Conservation (phyloP, 2,888 invertebrate genomes). For the Panzeria rudis region DNA sequence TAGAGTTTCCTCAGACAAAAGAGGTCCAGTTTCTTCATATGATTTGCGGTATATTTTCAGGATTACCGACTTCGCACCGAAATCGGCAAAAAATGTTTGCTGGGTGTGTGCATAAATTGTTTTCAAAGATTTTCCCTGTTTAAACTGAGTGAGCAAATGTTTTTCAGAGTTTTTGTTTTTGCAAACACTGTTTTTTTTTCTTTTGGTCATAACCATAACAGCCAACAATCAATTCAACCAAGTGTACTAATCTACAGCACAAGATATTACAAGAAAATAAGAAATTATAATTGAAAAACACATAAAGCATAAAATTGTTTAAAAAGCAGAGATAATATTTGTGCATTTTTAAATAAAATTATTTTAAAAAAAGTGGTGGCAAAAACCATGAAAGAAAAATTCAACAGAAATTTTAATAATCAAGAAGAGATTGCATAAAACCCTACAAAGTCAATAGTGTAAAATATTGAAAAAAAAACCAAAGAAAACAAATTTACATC, state of each 20-base stretch:
- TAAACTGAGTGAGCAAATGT: conserved; percentile 17
- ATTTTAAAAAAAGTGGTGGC: not conserved
- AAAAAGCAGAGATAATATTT: conserved; percentile 1
- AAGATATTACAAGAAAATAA: conserved; percentile 33
- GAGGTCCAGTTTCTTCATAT: too few relatives aligned
- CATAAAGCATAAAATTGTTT: conserved; percentile 51
- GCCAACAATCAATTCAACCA: conserved; percentile 57
- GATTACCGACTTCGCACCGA: too few relatives aligned
- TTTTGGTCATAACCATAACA: conserved; percentile 65
- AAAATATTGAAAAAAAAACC: conserved; percentile 22
- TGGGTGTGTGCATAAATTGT: conserved; percentile 20
- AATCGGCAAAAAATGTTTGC: not conserved
- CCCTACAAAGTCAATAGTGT: conserved; percentile 51
- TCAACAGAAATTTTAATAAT: not conserved
- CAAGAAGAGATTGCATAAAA: conserved; percentile 64
- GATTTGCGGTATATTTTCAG: too few relatives aligned
- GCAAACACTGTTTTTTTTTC: conserved; percentile 36
- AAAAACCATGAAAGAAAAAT: conserved; percentile 8
- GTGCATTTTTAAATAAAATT: not conserved
- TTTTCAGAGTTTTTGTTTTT: conserved; percentile 53
- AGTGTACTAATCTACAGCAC: conserved; percentile 41
- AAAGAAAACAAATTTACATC: conserved; percentile 11
- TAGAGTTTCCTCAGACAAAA: too few relatives aligned
- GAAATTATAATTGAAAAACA: conserved; percentile 42
- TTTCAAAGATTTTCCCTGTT: conserved; percentile 45